A percentile compares a stretch with the other conserved stretches of the same genome.
Conservation (phyloP, 2,113 vertebrate genomes). For the Rhinolophus ferrumequinum region DNA sequence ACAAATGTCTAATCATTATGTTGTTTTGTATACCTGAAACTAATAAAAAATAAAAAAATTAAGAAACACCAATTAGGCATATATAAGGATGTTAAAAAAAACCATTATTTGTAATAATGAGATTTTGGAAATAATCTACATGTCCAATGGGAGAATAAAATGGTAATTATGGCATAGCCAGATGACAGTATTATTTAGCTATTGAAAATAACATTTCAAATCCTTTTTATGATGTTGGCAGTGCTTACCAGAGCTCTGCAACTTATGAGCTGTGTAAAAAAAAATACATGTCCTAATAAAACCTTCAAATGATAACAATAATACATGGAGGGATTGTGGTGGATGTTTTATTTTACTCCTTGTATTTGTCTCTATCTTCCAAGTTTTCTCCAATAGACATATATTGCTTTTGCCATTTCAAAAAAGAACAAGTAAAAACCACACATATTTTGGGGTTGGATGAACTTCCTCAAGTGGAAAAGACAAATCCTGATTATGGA, state of each 20-base stretch:
- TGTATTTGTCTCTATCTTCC: background rate
- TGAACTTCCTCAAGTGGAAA: background rate
- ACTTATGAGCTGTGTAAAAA: background rate
- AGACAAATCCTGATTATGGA: background rate
- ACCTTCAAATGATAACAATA: background rate
- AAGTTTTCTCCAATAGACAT: conserved; percentile 9
- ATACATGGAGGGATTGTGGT: background rate
- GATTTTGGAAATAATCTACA: background rate
- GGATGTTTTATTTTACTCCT: background rate
- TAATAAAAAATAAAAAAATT: no score
- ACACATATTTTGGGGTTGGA: background rate
- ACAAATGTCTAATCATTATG: no score
- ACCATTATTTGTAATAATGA: background rate
- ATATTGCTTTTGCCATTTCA: background rate
- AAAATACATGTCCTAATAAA: background rate
- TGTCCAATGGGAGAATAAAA: conserved; percentile 25
- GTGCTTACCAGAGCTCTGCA: background rate
- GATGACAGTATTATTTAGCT: background rate
- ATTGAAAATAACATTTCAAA: conserved; percentile 26
- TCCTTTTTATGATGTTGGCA: conserved; percentile 6
- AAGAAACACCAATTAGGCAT: conserved; percentile 33
- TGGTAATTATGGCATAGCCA: background rate
- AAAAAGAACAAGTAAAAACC: background rate
- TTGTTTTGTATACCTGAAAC: no score
- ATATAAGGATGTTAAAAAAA: background rate